Evolutionary conservation across 2,888 invertebrate genomes (phyloP), one percentile per base, ranked within the genome.

Genomic region (Lepidocyrtinus sp.): DNA sequence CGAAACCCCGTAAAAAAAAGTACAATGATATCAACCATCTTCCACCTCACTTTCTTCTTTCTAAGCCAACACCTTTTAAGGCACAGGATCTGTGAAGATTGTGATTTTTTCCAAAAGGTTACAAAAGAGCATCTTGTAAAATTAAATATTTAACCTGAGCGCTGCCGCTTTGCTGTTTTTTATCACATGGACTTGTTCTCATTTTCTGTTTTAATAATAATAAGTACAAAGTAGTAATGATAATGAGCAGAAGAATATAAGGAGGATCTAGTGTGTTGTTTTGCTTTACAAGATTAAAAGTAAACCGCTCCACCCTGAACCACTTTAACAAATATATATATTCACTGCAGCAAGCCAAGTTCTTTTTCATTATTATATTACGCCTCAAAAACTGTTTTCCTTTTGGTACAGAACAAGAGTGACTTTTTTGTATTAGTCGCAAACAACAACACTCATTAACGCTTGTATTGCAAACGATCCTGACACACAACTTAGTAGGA

Each of bases 401-500:
- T 36, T 73, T 73, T 73, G 63, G 61, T 64, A 12, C 1, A 36
- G 36, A 36, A 36, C 36, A 36, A 36, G 36, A 36, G 36, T 36
- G 36, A 36, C 36, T 36, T 36, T 36, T 36, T 63, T 64, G 45
- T 68, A 46, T 50, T 59, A 76, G 63, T 76, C 76, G 71, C 73
- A 64, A 36, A 63, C 72, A 63, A 71, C 61, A 72, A 64, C 73
- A 73, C 76, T 76, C 76, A 76, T 76, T 76, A 76, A 71, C 76
- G 76, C 76, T 76, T 75, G 70, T 70, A 70, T 69, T 76, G 70
- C 70, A 76, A 76, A 76, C 76, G 75, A 76, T 68, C 68, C 61
- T 59, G 69, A 36, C 59, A 36, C 12, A 63, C 24, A 36, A 36
- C 12, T 5, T 7, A 55, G 36, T 9, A 45, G 17, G 17, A 67